These are phyloP conservation scores for Pomacea maculata DNA, from an alignment of 1,140 invertebrate genomes.

Conservation along the genomic window DNA sequence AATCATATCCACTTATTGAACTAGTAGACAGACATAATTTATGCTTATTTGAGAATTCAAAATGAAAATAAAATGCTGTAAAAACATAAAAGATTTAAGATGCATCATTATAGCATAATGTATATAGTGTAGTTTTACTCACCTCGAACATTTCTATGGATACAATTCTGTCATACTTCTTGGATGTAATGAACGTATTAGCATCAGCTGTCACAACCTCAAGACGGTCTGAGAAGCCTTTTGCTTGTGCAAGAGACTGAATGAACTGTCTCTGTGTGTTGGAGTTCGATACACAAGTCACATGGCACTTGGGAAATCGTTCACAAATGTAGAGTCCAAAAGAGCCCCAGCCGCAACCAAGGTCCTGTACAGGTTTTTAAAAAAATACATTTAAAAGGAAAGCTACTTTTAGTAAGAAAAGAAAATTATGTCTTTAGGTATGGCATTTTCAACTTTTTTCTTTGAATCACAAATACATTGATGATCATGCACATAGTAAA, in stretches of 20 bases:
- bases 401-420: too few species aligned
- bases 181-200: conserved; percentile 46
- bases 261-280: conserved; percentile 51
- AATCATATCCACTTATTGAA: too few species aligned
- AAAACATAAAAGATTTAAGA: not conserved
- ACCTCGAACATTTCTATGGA: conserved; percentile 63
- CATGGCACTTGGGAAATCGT: conserved; percentile 51
- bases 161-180: conserved; percentile 52
- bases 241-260: conserved; percentile 30
- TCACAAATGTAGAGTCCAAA: conserved; percentile 50
- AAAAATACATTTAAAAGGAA: too few species aligned
- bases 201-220: conserved; percentile 54
- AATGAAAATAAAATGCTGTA: not conserved
- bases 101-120: not conserved
- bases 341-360: conserved; percentile 60
- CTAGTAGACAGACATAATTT: too few species aligned
- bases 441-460: too few species aligned
- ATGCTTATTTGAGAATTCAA: too few species aligned
- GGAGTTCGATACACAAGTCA: conserved; percentile 59
- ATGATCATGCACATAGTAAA: too few species aligned
- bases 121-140: not conserved
- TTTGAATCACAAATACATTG: too few species aligned
- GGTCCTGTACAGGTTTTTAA: conserved; percentile 37
- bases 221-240: conserved; percentile 42
- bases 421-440: too few species aligned